Conservation (phyloP, 2,888 invertebrate genomes). For the Epirrhoe tristata region DNA sequence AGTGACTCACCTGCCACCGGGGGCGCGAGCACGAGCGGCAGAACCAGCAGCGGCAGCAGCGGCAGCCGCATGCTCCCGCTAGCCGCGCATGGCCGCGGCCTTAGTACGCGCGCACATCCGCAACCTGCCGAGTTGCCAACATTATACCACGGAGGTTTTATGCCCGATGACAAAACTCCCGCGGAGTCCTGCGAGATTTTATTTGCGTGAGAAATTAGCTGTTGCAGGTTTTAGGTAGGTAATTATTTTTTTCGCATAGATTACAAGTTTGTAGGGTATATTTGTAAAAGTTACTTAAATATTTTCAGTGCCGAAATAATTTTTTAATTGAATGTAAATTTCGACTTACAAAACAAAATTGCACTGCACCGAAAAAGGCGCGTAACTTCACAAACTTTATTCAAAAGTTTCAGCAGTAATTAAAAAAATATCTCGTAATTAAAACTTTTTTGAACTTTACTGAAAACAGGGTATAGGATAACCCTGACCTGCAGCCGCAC, state of each 20-base stretch:
- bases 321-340: too few relatives aligned
- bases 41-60: conserved; percentile 80
- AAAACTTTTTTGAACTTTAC: neutral
- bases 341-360: neutral
- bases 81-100: conserved; percentile 77
- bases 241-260: too few relatives aligned
- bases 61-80: conserved; percentile 81
- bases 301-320: too few relatives aligned
- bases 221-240: too few relatives aligned
- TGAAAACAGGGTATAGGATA: neutral
- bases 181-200: neutral
- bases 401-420: neutral
- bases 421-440: neutral
- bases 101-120: conserved; percentile 53
- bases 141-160: conserved; percentile 27
- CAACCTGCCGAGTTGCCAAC: conserved; percentile 56
- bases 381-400: conserved; percentile 13
- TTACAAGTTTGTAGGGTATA: too few relatives aligned
- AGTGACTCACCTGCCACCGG: conserved; percentile 76
- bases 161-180: too few relatives aligned
- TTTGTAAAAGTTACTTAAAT: too few relatives aligned
- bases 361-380: conserved; percentile 7
- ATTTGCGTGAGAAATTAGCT: too few relatives aligned
- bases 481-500: conserved; percentile 28
- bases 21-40: conserved; percentile 81